Evolutionary conservation across 2,888 invertebrate genomes (phyloP).

Genomic region (Luperina nickerlii): DNA sequence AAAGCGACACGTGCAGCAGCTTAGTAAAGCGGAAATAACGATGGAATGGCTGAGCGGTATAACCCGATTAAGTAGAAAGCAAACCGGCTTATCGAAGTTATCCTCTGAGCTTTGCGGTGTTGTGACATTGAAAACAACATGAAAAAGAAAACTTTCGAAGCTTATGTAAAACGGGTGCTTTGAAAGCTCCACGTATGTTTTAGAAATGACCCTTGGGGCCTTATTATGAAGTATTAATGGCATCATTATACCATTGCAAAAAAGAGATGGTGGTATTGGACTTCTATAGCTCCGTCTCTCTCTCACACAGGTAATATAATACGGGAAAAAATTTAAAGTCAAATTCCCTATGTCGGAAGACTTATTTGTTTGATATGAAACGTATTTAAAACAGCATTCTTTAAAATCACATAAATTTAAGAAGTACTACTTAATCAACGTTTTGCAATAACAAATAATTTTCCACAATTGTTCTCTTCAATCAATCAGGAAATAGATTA

Average conservation of each 20-base stretch:
- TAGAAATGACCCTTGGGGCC: too few relatives aligned
- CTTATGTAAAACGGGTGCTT: not conserved
- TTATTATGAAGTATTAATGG: too few relatives aligned
- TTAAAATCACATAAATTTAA: not conserved
- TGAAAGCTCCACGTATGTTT: too few relatives aligned
- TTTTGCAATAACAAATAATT: not conserved
- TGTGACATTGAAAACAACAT: conserved; percentile 20
- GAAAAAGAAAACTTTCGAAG: not conserved
- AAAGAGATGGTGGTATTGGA: too few relatives aligned
- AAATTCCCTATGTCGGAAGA: not conserved
- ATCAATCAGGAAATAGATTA: not conserved
- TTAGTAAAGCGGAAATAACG: conserved; percentile 29
- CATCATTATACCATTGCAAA: too few relatives aligned
- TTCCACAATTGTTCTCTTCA: too few relatives aligned
- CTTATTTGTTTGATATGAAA: not conserved
- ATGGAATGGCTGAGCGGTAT: conserved; percentile 7
- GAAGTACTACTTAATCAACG: not conserved
- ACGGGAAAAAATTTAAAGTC: too few relatives aligned
- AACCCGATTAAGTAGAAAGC: conserved; percentile 22
- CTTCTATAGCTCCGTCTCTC: too few relatives aligned
- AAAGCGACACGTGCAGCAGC: conserved; percentile 29
- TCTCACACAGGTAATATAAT: too few relatives aligned
- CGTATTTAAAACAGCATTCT: not conserved
- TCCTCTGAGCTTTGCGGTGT: conserved; percentile 17
- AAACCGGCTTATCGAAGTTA: conserved; percentile 10